A percentile compares a stretch with the other conserved stretches of the same genome.
Evolutionary conservation across 1,140 invertebrate genomes (phyloP).

Genomic region (Drosophila erecta): DNA sequence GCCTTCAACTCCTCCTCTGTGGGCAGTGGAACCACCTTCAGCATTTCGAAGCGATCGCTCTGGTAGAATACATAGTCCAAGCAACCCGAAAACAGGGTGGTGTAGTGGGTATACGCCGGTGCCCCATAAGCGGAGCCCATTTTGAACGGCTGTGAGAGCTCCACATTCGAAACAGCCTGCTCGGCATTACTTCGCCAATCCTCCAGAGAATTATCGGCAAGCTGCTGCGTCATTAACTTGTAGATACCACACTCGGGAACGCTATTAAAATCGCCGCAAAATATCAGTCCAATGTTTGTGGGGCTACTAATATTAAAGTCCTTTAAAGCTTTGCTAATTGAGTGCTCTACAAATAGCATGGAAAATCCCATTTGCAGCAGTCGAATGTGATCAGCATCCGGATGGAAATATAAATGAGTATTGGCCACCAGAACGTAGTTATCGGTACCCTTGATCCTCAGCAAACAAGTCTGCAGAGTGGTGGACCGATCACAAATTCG

Average conservation of each 20-base stretch:
- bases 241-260: conserved; percentile 92
- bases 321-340: conserved; percentile 84
- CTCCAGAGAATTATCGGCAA: conserved; percentile 86
- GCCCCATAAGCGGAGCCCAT: conserved; percentile 91
- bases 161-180: conserved; percentile 88
- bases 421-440: conserved; percentile 91
- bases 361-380: conserved; percentile 90
- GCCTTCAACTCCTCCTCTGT: conserved; percentile 89
- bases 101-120: conserved; percentile 94
- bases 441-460: conserved; percentile 86
- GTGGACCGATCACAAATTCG: conserved; percentile 88
- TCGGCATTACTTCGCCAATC: conserved; percentile 91
- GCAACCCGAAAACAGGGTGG: conserved; percentile 92
- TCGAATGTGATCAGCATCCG: conserved; percentile 94
- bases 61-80: conserved; percentile 97
- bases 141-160: conserved; percentile 87
- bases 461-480: conserved; percentile 84
- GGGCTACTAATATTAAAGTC: conserved; percentile 85
- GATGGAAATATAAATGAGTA: conserved; percentile 97
- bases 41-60: conserved; percentile 87
- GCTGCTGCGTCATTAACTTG: conserved; percentile 89
- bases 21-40: conserved; percentile 91
- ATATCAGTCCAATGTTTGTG: conserved; percentile 87
- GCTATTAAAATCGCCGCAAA: conserved; percentile 96
- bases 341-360: conserved; percentile 86